These are phyloP conservation scores for Pristionchus entomophagus DNA, from an alignment of 2,888 invertebrate genomes.

Conservation along the genomic window DNA sequence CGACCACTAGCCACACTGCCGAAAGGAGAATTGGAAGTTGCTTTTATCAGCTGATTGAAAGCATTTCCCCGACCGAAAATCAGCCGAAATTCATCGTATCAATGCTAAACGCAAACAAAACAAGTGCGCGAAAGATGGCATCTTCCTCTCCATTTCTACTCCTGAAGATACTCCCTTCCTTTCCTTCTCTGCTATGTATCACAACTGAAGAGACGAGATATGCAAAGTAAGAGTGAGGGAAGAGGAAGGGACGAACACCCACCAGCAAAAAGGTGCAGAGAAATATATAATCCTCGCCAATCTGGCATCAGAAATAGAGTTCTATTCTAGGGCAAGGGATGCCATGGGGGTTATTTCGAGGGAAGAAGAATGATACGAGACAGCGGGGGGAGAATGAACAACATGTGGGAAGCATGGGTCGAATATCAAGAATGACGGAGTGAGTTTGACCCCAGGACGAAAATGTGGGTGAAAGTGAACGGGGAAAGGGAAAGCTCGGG, in stretches of 20 bases:
- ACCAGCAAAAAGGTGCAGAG: background rate
- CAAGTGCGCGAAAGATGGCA: background rate
- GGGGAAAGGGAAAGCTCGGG: background rate
- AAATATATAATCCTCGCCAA: background rate
- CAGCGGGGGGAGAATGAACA: background rate
- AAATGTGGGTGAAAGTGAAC: background rate
- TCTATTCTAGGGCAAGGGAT: background rate
- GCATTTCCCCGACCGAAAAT: background rate
- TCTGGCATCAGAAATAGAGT: background rate
- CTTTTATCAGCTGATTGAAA: conserved; percentile 4
- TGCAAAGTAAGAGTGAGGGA: background rate
- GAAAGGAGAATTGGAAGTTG: background rate
- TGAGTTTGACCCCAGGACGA: background rate
- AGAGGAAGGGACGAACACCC: too few relatives aligned
- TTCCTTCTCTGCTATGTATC: background rate
- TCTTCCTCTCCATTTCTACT: background rate
- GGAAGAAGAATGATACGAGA: background rate
- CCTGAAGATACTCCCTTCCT: background rate
- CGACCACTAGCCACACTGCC: background rate
- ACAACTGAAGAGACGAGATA: background rate
- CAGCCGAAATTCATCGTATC: background rate
- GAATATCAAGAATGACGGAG: conserved; percentile 1
- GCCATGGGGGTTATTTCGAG: background rate
- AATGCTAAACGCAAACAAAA: conserved; percentile 18
- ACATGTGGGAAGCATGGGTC: background rate